Evolutionary conservation across 2,113 vertebrate genomes (phyloP), one percentile per base, ranked within the genome.

Genomic region (Aspidoscelis tigris): DNA sequence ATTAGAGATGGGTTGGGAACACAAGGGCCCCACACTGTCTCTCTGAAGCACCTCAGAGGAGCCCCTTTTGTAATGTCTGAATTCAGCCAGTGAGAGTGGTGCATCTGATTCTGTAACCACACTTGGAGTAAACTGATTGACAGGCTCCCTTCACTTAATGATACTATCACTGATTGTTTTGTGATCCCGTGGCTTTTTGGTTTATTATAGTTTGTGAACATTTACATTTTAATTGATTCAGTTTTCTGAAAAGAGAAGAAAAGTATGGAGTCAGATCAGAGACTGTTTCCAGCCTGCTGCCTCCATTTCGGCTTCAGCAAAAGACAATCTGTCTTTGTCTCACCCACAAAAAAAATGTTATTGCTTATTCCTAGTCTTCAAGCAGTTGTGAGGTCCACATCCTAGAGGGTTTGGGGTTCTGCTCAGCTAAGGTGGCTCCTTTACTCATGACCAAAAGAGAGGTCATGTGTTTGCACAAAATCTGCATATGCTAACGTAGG

Each of bases 181-280:
- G 14, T 47, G 64, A n/a, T 50, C 43, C 33, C 4, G 2, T 66
- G 11, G 26, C 65, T 39, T 74, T 74, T 74, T 14, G 7, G 1
- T 74, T 74, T 74, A 74, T 14, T 47, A 47, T 74, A 47, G 24
- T 74, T 75, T 75, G 22, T 10, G 50, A 24, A 33, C 50, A 12
- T 75, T 11, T 70, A 70, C 26, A 80, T 69, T 80, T 53, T 39
- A 70, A 80, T 80, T 50, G 47, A 33, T 69, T 70, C 16, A 20
- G 50, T 7, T 18, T 39, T 12, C 44, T 80, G 53, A 11, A 53
- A 22, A 80, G 10, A n/a, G 10, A 68, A 50, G 47, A 68, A 68
- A 87, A 91, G 92, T 33, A 90, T 94, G 93, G 91, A 94, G 81
- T 87, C 85, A 89, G 81, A 89, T 89, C 93, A 94, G 79, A 84